Percentiles rank a stretch among this genome's conserved stretches.
Evolutionary conservation across 1,140 invertebrate species (phyloP).

Genomic region (Elysia chlorotica): DNA sequence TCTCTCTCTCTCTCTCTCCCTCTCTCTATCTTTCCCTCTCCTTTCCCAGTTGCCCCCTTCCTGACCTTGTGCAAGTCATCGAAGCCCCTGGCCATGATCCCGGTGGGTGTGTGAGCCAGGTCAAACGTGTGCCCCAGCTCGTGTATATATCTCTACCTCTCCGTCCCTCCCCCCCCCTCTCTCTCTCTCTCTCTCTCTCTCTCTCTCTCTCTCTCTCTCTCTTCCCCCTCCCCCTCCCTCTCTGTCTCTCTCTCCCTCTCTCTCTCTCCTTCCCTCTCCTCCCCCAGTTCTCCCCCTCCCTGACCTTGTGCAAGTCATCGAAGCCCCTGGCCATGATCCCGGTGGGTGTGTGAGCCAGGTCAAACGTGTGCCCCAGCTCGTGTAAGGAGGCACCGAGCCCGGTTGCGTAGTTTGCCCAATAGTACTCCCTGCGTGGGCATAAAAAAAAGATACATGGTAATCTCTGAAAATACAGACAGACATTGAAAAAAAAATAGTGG

Average conservation of each 20-base stretch:
- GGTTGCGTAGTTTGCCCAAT: slow-evolving; percentile 87
- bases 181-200: not conserved
- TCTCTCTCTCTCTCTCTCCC: not conserved
- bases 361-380: not conserved
- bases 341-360: slow-evolving; percentile 73
- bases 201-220: too few species aligned
- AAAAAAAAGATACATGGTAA: too few species aligned
- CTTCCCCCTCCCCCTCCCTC: not conserved
- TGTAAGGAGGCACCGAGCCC: not conserved
- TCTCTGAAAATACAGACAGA: too few species aligned
- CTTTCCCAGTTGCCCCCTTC: not conserved
- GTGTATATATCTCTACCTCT: not conserved
- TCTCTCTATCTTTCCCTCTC: too few species aligned
- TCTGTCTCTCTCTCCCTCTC: not conserved
- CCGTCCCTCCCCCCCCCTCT: not conserved
- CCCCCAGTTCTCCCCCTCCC: too few species aligned
- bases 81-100: not conserved
- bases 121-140: not conserved
- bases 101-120: not conserved
- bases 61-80: not conserved
- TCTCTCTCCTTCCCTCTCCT: too few species aligned
- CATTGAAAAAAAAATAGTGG: too few species aligned
- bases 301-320: slow-evolving; percentile 80
- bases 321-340: slow-evolving; percentile 96
- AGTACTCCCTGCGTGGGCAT: slow-evolving; percentile 58